Conservation (phyloP, 1,140 invertebrate species). For the Pentalonia nigronervosa region DNA sequence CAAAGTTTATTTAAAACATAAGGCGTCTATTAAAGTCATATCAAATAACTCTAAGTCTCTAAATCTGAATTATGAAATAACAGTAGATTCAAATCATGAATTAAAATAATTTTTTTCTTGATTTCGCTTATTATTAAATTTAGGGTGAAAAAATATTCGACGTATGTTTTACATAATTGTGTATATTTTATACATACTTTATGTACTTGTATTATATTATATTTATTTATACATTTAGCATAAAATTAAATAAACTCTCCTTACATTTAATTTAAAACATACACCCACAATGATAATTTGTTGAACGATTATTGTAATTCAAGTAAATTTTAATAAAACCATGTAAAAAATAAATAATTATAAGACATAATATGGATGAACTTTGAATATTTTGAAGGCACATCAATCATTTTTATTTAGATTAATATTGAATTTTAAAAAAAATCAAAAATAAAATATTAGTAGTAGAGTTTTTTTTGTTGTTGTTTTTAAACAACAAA, state of each 20-base stretch:
- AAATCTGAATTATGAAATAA: neutral
- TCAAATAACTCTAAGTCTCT: neutral
- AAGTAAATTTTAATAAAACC: neutral
- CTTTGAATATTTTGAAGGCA: neutral
- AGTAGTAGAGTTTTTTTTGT: neutral
- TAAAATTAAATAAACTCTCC: neutral
- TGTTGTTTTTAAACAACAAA: neutral
- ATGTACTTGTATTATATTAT: too few relatives aligned
- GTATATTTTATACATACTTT: too few relatives aligned
- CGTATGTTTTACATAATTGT: neutral
- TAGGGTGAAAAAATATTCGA: neutral
- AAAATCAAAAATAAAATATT: neutral
- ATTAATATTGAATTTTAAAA: neutral
- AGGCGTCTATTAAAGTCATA: neutral
- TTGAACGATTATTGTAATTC: neutral
- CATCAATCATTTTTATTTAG: neutral
- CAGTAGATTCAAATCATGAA: neutral
- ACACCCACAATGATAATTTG: neutral
- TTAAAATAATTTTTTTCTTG: neutral
- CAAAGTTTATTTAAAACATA: neutral
- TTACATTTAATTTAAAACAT: neutral
- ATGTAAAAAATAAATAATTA: too few relatives aligned
- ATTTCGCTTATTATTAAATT: neutral
- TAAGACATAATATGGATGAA: neutral
- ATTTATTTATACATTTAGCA: too few relatives aligned